Evolutionary conservation across 2,888 invertebrate genomes (phyloP).

Genomic region (Belgica antarctica): DNA sequence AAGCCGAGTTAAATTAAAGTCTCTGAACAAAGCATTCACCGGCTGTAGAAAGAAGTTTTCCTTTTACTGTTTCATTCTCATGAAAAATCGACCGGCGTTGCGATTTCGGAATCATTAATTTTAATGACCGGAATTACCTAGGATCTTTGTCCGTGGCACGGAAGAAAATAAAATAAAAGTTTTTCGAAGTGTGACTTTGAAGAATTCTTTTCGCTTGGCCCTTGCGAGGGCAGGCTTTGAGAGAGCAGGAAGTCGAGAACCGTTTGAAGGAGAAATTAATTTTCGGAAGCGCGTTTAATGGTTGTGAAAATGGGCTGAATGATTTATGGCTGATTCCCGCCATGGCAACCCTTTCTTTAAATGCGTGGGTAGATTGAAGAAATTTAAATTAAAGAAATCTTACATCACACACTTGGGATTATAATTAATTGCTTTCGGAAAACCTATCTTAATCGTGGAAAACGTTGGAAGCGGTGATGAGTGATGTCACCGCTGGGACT

Average conservation of each 20-base stretch:
- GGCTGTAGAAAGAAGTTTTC: too few species aligned
- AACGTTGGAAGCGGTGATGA: not conserved
- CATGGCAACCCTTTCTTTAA: not conserved
- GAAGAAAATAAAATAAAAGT: too few species aligned
- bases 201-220: not conserved
- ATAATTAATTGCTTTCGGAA: constrained; percentile 12
- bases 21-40: too few species aligned
- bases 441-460: not conserved
- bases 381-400: too few species aligned
- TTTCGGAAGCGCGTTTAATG: constrained; percentile 12
- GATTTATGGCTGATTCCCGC: constrained; percentile 8
- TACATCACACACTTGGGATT: not conserved
- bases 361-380: not conserved
- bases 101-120: constrained; percentile 38
- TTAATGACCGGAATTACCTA: constrained; percentile 18
- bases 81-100: constrained; percentile 23
- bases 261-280: constrained; percentile 16
- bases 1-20: constrained; percentile 1
- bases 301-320: constrained; percentile 29
- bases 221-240: too few species aligned
- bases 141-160: not conserved
- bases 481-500: too few species aligned
- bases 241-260: constrained; percentile 26
- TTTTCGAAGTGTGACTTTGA: constrained; percentile 37
- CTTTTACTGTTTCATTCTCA: not conserved